Evolutionary conservation across 2,888 invertebrate genomes (phyloP).

Genomic region (Cremastobaeus sp.): DNA sequence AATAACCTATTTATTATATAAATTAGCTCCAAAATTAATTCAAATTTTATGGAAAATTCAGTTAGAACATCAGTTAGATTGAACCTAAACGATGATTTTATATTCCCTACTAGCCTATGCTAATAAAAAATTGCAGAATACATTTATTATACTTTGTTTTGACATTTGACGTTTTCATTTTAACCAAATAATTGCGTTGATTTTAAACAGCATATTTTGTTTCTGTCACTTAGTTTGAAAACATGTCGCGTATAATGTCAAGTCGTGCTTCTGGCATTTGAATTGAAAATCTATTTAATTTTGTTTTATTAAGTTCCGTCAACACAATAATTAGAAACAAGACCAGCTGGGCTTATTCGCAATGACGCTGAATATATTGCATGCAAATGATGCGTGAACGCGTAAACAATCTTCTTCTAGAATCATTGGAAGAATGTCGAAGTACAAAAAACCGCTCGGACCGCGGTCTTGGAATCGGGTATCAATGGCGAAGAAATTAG

Average conservation of each 20-base stretch:
- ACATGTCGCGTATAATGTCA: conserved; percentile 38
- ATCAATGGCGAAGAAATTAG: conserved; percentile 60
- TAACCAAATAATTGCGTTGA: conserved; percentile 21
- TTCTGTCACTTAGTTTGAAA: conserved; percentile 39
- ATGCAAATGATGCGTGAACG: conserved; percentile 46
- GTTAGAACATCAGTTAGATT: no score
- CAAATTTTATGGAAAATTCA: no score
- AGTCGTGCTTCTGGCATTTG: conserved; percentile 6
- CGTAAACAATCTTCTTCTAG: background rate
- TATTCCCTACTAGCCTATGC: no score
- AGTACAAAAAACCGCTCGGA: conserved; percentile 21
- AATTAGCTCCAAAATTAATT: no score
- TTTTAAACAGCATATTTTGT: conserved; percentile 40
- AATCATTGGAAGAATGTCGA: conserved; percentile 20
- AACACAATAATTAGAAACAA: no score
- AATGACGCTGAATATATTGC: no score
- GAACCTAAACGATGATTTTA: no score
- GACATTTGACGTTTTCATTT: background rate
- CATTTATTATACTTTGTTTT: background rate
- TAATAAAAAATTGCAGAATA: no score
- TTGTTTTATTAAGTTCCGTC: no score
- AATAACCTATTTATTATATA: no score
- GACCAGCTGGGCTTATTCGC: no score
- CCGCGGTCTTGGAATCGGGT: conserved; percentile 25
- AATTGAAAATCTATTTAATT: conserved; percentile 6